These are phyloP conservation scores for Piaya cayana DNA, from an alignment of 2,113 vertebrate species.

Conservation along the genomic window DNA sequence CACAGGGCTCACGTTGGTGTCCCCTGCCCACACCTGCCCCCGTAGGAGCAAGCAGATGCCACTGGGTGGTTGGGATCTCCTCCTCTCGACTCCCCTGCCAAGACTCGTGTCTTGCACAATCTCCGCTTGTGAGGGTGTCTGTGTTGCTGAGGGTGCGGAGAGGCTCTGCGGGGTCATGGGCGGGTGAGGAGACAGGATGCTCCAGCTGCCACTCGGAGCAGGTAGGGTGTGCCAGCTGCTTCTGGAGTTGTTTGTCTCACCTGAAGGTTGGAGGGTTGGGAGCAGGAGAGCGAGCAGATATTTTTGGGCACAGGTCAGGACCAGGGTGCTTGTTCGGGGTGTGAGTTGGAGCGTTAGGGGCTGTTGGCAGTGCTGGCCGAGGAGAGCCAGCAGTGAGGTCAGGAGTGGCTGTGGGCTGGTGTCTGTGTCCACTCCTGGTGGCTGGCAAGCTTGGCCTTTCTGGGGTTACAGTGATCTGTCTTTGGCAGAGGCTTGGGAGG, in stretches of 20 bases:
- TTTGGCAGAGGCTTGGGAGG: not conserved
- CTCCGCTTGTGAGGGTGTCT: not conserved
- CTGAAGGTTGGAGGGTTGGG: not conserved
- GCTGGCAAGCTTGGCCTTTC: not conserved
- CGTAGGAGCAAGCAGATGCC: not conserved
- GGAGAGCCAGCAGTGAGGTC: not conserved
- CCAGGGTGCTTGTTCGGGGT: not conserved
- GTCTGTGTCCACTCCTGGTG: not conserved
- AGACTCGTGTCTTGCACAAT: not conserved
- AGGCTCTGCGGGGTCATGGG: not conserved
- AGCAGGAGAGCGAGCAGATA: not conserved
- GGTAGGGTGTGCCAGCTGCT: not conserved
- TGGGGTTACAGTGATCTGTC: not conserved
- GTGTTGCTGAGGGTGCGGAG: not conserved
- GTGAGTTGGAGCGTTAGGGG: not conserved
- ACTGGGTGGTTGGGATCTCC: not conserved
- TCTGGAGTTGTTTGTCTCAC: not conserved
- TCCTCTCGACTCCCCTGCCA: not conserved
- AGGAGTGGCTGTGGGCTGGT: not conserved
- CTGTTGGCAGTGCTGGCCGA: not conserved
- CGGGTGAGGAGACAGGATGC: not conserved
- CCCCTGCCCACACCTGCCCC: not conserved
- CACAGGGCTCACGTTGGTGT: accelerated
- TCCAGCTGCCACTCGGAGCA: not conserved
- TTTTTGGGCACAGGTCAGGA: not conserved